Evolutionary conservation across 2,888 invertebrate genomes (phyloP), one percentile per base, ranked within the genome.

Genomic region (Eurytoma californica): DNA sequence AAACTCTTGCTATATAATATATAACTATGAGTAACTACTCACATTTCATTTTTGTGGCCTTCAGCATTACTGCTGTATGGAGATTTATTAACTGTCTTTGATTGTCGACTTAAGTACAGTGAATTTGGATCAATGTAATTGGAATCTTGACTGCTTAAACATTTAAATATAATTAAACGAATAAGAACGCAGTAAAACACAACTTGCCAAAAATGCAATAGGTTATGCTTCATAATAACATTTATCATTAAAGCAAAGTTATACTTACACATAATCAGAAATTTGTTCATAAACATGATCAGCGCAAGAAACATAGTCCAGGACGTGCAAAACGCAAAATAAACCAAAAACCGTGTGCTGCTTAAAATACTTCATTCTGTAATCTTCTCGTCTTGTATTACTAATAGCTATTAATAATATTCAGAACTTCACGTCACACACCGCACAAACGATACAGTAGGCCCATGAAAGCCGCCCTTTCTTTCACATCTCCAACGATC

Each of bases 51-150:
- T 55, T 60, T 53, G 30, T 53, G 57, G 47, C 14, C 55, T 3
- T 67, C 7, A 28, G 20, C 63, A 24, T 55, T 24, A 28, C 39
- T 18, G 57, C 63, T 1, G 30, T 63, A 58, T 2, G 16, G 55
- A 39, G 80, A 63, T 74, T 61, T 61, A 57, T 65, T 53, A 14
- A 84, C 77, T 60, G 49, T 73, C 53, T 86, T 82, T 14, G 30
- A 77, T 30, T 80, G 66, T 65, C 83, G 83, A 51, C 84, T 80
- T 69, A 84, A 87, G 80, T 80, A 84, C 60, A 86, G 80, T 1
- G 86, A 86, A 82, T 85, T 82, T 53, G 87, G 87, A 83, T 87
- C 84, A 55, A 87, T 66, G 9, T 82, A 61, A 13, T 83, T 65
- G 16, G 81, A 70, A 53, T 80, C 51, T 55, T 73, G 47, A 30